phyloP scores from a whole-genome alignment of 2,888 invertebrate species.

The Caenorhabditis afra region DNA sequence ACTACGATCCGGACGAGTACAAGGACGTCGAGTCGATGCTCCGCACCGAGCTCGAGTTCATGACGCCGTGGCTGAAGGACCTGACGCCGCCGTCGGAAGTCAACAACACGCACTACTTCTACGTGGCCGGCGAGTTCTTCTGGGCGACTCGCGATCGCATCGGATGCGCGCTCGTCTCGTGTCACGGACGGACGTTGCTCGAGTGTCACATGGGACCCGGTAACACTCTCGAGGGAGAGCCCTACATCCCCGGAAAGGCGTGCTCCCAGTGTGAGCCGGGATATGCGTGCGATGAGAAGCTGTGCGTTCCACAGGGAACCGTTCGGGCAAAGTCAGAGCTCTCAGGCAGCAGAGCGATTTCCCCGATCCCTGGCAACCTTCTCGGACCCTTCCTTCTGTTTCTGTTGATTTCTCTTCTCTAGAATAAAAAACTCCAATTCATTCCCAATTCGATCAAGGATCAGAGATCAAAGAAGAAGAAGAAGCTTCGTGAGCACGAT shows the following conservation, averaged over 20 bases:
- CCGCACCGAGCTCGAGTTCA: background rate
- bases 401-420: too few species aligned
- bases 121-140: conserved; percentile 7
- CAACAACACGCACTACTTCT: background rate
- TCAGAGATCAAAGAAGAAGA: too few species aligned
- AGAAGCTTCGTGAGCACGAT: too few species aligned
- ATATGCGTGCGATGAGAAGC: background rate
- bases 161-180: background rate
- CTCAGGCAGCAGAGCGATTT: background rate
- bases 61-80: background rate
- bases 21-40: background rate
- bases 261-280: background rate
- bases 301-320: background rate
- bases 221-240: background rate
- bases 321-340: background rate
- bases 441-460: too few species aligned
- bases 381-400: too few species aligned
- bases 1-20: background rate
- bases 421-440: too few species aligned
- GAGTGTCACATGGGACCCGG: conserved; percentile 2
- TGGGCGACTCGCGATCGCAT: background rate
- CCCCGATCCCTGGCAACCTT: too few species aligned
- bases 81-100: background rate
- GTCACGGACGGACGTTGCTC: background rate
- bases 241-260: background rate